These are phyloP conservation scores for Palythoa caribaeorum DNA, from an alignment of 92 coral and sea anemone species.

Conservation along the genomic window DNA sequence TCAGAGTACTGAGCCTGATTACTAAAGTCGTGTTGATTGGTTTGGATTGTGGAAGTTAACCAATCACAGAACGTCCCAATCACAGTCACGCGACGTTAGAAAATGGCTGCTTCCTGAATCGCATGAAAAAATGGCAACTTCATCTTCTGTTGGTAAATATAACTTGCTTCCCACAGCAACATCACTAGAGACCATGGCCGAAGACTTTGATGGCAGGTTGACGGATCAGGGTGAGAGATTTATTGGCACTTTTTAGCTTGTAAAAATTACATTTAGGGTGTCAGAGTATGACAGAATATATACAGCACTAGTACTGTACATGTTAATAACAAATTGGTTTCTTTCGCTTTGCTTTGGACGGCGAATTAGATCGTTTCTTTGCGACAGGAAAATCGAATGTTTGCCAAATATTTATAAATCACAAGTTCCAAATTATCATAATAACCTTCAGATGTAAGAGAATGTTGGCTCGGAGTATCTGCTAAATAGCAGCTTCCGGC, in stretches of 20 bases:
- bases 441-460: neutral
- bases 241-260: neutral
- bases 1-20: neutral
- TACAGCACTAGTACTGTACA: neutral
- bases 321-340: neutral
- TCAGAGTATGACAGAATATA: neutral
- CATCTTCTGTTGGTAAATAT: conserved; percentile 16
- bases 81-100: neutral
- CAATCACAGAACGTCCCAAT: neutral
- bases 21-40: neutral
- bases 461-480: neutral
- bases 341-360: neutral
- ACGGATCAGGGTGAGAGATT: conserved; percentile 11
- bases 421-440: neutral
- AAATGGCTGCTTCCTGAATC: neutral
- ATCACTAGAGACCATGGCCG: neutral
- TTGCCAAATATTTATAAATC: neutral
- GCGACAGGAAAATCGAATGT: neutral
- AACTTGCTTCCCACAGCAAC: conserved; percentile 27
- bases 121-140: neutral
- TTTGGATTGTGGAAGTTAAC: neutral
- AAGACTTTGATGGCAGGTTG: neutral
- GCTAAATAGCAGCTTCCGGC: neutral
- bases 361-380: neutral
- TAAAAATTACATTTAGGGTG: neutral